These are phyloP conservation scores for Drosophila triauraria DNA, from an alignment of 1,140 invertebrate species.

Conservation along the genomic window DNA sequence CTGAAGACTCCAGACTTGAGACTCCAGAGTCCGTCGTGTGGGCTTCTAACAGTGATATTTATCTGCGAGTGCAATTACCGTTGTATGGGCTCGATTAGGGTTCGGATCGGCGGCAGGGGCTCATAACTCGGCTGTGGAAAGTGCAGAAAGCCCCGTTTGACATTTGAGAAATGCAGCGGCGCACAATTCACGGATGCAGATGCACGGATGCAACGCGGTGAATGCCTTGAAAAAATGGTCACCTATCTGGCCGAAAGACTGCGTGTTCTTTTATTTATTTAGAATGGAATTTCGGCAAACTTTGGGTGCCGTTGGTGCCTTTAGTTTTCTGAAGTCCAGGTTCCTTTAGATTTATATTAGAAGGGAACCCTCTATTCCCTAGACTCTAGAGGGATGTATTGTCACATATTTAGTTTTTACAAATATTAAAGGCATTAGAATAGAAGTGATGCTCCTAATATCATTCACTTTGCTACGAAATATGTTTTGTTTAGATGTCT, in stretches of 20 bases:
- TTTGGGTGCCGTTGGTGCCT: not conserved
- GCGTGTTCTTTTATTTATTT: not conserved
- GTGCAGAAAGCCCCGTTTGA: constrained; percentile 42
- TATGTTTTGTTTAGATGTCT: not conserved
- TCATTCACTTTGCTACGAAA: too few species aligned
- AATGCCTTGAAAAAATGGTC: constrained; percentile 28
- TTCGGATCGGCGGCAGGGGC: constrained; percentile 62
- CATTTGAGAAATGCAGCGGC: constrained; percentile 43
- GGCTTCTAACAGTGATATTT: constrained; percentile 83
- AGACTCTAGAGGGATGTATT: too few species aligned
- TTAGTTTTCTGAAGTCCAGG: not conserved
- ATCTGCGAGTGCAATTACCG: constrained; percentile 78
- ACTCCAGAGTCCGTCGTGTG: constrained; percentile 51
- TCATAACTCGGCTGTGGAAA: constrained; percentile 67
- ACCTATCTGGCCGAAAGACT: constrained; percentile 6
- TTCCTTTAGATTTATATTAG: not conserved
- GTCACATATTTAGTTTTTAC: too few species aligned
- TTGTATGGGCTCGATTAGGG: constrained; percentile 80
- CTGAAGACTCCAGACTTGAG: not conserved
- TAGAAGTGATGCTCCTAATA: too few species aligned
- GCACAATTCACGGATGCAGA: constrained; percentile 25
- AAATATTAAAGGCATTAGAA: too few species aligned
- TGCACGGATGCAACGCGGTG: constrained; percentile 4
- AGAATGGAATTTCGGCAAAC: constrained; percentile 1
- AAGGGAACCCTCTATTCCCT: too few species aligned